Base-by-base conservation (phyloP, 92 coral and sea anemone genomes). In the Galaxea fascicularis region DNA sequence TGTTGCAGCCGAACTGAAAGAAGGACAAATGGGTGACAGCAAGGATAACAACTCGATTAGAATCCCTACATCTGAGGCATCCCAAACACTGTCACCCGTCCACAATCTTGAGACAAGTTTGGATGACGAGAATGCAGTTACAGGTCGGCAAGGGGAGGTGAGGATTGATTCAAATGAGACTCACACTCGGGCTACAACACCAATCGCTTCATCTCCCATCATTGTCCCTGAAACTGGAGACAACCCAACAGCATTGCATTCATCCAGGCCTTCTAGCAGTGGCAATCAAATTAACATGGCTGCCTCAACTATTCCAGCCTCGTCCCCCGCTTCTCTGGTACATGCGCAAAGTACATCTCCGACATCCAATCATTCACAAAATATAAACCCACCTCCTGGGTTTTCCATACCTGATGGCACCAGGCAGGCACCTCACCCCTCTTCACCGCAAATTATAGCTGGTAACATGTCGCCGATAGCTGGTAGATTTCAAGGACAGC, bases 371-470 rank as follows among this genome's bases (percentile, higher is more conserved):
- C 52, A 73, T 8, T 25, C 73, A 8, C 60, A 31, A 27, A 14
- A 12, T 25, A 41, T 78, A 30, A 65, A 78, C 49, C 82, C 82
- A 24, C 82, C 82, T 63, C 82, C 82, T 47, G 82, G 82, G 10
- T 78, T 78, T 10, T 27, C 10, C 65, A 24, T 49, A 12, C 60
- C 71, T 16, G 72, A 46, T 16, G 51, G 21, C 51, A 0, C 39
- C 14, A 41, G 18, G 17, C 51, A 52, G 24, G 46, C n/a, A 24
- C 46, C 84, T 66, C 65, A 30, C n/a, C 16, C 60, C 44, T 18
- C 75, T 22, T 68, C 66, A 6, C 74, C 74, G 9, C 63, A 30
- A 0, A 25, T 13, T 6, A 20, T 79, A 21, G 51, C 66, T 28
- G 73, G 39, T 10, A 51, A 29, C 20, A 8, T 78, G 21, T 52